Evolutionary conservation across 2,113 vertebrate genomes (phyloP).

Genomic region (Pterophyllum scalare): DNA sequence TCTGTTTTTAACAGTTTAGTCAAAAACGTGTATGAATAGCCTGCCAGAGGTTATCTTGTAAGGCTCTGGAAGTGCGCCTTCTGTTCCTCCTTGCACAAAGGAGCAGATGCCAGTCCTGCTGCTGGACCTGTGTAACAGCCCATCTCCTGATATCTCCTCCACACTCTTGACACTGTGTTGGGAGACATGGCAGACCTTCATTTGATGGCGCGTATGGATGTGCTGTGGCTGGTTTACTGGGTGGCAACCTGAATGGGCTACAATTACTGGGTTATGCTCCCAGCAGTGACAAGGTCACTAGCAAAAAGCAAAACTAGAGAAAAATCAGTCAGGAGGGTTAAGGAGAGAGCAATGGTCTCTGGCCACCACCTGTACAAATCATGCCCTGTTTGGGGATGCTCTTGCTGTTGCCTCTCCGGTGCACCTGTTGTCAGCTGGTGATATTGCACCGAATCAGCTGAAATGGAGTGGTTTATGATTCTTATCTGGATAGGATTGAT

Average conservation of each 20-base stretch:
- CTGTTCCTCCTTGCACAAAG: neutral
- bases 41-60: neutral
- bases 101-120: neutral
- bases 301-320: neutral
- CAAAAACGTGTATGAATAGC: too few relatives aligned
- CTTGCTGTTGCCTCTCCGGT: neutral
- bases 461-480: neutral
- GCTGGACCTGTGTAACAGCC: neutral
- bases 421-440: conserved; percentile 14
- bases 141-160: neutral
- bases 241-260: neutral
- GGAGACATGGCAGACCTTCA: neutral
- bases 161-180: neutral
- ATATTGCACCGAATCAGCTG: neutral
- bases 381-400: neutral
- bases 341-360: neutral
- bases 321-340: neutral
- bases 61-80: neutral
- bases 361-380: neutral
- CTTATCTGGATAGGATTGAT: neutral
- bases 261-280: neutral
- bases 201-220: neutral
- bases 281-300: neutral
- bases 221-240: neutral
- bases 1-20: too few relatives aligned